Evolutionary conservation across 2,888 invertebrate genomes (phyloP), one percentile per base, ranked within the genome.

Genomic region (Zygothrica quintamaculata): DNA sequence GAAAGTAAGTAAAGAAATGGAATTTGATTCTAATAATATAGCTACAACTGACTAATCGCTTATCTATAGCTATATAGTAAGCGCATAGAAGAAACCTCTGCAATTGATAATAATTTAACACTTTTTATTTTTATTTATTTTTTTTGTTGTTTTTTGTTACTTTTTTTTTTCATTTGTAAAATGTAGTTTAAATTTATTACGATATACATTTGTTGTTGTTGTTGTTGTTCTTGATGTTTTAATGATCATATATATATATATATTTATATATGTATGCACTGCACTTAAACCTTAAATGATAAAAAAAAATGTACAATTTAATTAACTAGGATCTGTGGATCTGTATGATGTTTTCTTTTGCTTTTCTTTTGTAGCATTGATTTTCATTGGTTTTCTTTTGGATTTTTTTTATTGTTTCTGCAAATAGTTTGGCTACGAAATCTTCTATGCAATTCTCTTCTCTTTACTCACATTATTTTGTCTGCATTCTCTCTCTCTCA

Each of bases 281-380:
- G 76, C 65, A 39, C 79, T 84, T 80, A 85, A 62, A 61, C 34
- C 61, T 85, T 71, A 80, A 2, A 71, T 84, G 84, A 84, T 86
- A 86, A 67, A 87, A 87, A 86, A 67, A 87, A 87, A 84, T 84
- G 52, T 87, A 84, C 85, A 84, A 79, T 87, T 81, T 82, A 74
- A 82, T 82, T 84, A 84, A 77, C 84, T 84, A 85, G 82, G 84
- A 79, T 77, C 74, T 84, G 69, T 68, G 64, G 64, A 57, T 74
- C 13, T 50, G 58, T 56, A 43, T 46, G 47, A 16, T 25, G 29
- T 42, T 36, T 43, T 39, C 12, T 36, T 34, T 53, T 37, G 13
- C 11, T 37, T 51, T 50, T 61, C 34, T 65, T 53, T 74, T 46
- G 40, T 40, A 11, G 0, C 37, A 26, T 36, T 46, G 15, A 36